These are phyloP conservation scores for Cryptosula pallasiana DNA, from an alignment of 2,888 invertebrate genomes.

Conservation along the genomic window DNA sequence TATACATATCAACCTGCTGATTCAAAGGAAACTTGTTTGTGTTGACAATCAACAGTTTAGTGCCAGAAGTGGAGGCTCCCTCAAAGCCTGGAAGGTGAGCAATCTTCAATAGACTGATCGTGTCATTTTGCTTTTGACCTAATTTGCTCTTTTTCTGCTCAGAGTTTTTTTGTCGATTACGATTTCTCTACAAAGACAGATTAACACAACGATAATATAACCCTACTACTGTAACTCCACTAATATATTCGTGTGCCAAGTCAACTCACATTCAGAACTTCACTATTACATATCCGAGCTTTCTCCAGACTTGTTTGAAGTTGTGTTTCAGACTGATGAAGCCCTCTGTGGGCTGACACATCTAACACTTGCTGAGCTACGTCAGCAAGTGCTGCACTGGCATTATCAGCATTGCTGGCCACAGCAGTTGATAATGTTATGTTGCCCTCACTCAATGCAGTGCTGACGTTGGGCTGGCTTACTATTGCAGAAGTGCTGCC, in stretches of 20 bases:
- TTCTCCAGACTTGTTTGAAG: slow-evolving; percentile 5
- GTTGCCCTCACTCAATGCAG: not conserved
- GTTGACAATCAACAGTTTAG: slow-evolving; percentile 5
- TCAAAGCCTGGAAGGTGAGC: slow-evolving; percentile 3
- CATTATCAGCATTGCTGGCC: not conserved
- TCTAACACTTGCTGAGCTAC: not conserved
- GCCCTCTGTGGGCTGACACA: not conserved
- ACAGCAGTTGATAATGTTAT: not conserved
- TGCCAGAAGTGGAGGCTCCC: not conserved
- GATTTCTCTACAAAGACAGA: slow-evolving; percentile 6
- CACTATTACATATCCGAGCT: slow-evolving; percentile 15
- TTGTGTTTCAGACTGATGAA: not conserved
- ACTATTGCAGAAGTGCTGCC: not conserved
- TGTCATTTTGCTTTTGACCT: slow-evolving; percentile 9
- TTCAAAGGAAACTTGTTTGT: slow-evolving; percentile 12
- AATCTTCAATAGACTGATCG: slow-evolving; percentile 21
- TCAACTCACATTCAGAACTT: slow-evolving; percentile 13
- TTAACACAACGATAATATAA: no score
- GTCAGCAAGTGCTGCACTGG: not conserved
- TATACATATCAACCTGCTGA: slow-evolving; percentile 4
- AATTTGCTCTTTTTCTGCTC: slow-evolving; percentile 15
- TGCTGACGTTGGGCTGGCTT: not conserved
- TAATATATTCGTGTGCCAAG: no score
- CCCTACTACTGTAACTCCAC: no score
- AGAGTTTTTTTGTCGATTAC: slow-evolving; percentile 17